Percentiles rank a stretch among this genome's conserved stretches.
Evolutionary conservation across 2,113 vertebrate genomes (phyloP).

Genomic region (Piliocolobus tephrosceles): DNA sequence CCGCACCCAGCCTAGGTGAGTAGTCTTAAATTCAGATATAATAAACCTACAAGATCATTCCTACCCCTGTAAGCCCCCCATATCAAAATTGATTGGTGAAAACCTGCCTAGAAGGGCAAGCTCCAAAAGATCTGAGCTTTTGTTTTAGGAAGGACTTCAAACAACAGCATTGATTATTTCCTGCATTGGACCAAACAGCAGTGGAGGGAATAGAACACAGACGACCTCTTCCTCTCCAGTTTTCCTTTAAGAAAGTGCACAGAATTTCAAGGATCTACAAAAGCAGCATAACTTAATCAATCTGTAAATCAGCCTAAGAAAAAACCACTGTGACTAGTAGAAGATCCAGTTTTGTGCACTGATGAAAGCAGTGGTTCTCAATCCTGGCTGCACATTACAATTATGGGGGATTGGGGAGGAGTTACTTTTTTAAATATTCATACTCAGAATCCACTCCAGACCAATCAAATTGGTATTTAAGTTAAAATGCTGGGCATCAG

Average conservation of each 20-base stretch:
- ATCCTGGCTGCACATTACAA: neutral
- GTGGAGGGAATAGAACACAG: accelerated
- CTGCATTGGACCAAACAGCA: neutral
- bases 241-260: neutral
- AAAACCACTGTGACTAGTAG: neutral
- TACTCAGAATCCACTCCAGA: neutral
- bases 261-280: neutral
- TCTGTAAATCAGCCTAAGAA: neutral
- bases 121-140: neutral
- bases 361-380: neutral
- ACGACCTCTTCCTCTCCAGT: neutral
- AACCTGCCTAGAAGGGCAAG: neutral
- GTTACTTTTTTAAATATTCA: neutral
- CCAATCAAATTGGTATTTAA: neutral
- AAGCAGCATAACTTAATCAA: neutral
- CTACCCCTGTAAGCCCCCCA: neutral
- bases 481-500: neutral
- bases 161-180: no score
- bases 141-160: neutral
- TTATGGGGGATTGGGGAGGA: neutral
- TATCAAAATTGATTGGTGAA: neutral
- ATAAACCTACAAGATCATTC: neutral
- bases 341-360: neutral
- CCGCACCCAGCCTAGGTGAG: neutral
- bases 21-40: neutral